These are phyloP conservation scores for Spicauda simplicius DNA, from an alignment of 2,888 invertebrate species.

Conservation along the genomic window DNA sequence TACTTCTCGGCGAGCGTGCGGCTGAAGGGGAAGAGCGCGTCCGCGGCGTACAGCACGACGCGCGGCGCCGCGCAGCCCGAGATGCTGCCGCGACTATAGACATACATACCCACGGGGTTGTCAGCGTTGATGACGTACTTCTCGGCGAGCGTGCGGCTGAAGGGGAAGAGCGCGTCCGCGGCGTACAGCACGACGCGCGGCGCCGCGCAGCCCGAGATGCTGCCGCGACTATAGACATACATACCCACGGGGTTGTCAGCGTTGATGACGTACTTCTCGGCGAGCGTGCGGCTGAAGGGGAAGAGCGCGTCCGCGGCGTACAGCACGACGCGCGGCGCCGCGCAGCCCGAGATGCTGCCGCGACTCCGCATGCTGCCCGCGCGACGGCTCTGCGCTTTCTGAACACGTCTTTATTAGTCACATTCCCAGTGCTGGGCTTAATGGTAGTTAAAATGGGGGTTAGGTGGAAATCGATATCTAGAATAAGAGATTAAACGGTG, in stretches of 20 bases:
- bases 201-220: constrained; percentile 73
- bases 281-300: constrained; percentile 91
- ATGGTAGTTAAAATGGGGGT: too few species aligned
- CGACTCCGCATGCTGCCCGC: constrained; percentile 77
- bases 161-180: constrained; percentile 89
- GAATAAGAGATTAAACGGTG: too few species aligned
- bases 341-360: constrained; percentile 75
- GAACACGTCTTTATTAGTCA: neutral
- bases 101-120: constrained; percentile 73
- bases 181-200: constrained; percentile 91
- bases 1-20: constrained; percentile 94
- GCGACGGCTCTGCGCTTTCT: constrained; percentile 81
- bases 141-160: constrained; percentile 92
- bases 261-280: constrained; percentile 91
- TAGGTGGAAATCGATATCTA: too few species aligned
- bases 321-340: constrained; percentile 87
- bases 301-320: constrained; percentile 91
- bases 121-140: constrained; percentile 88
- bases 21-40: constrained; percentile 91
- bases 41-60: constrained; percentile 90
- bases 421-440: too few species aligned
- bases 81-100: constrained; percentile 74
- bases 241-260: constrained; percentile 76
- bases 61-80: constrained; percentile 83
- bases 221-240: constrained; percentile 72